Evolutionary conservation across 2,113 vertebrate species (phyloP), one percentile per base, ranked within the genome.

Genomic region (Chaenocephalus aceratus): DNA sequence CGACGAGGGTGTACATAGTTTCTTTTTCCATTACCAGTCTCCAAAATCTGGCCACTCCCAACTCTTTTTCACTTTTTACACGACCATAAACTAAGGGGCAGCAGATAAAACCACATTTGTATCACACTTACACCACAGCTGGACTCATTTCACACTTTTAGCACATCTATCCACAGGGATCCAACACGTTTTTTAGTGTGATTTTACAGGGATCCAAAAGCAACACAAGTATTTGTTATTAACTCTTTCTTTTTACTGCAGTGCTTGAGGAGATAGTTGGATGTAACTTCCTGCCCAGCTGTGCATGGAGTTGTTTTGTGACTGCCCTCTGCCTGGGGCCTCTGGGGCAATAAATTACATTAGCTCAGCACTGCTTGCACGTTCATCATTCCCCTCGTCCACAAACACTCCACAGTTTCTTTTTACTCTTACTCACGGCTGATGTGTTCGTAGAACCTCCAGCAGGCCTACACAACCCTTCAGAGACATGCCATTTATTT

Each of bases 281-380:
- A 84, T 86, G 63, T 30, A 46, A 79, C 86, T 91, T 89, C 83
- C 83, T 84, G 75, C 62, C 59, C 60, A 80, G 77, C 74, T 80
- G 75, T 71, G 75, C 2, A 5, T 7, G 48, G 57, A 72, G 75
- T 59, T 77, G 80, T 75, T 83, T 77, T 63, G 63, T 79, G 70
- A 61, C 73, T 80, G 59, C 71, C 77, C 69, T 84, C 70, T 45
- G 48, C 67, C 51, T 60, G 15, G 51, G 76, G 74, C 84, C 85
- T 82, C 3, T 0, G 64, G 72, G 61, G 71, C 30, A 1, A 86
- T 91, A 86, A 87, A 89, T 89, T 70, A 82, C 49, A 82, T 70
- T 72, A 80, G 79, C 86, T 90, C 75, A 79, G 69, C n/a, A 51
- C 76, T 75, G 76, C 77, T 80, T 79, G 75, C 52, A 86, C 77